phyloP scores from a whole-genome alignment of 2,888 invertebrate species.

The Cephalotes varians region DNA sequence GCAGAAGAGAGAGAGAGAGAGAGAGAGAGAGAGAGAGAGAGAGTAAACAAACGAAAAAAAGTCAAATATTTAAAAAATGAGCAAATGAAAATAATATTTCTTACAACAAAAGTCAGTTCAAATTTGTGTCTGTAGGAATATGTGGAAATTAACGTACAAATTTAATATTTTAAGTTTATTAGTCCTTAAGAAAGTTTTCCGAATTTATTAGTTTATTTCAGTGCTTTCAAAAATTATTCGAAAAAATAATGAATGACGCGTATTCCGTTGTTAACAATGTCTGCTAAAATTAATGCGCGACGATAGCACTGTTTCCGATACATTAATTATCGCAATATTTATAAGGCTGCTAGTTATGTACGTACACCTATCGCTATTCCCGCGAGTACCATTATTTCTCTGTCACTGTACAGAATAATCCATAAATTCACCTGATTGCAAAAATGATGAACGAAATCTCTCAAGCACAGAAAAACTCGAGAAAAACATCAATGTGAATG shows the following conservation, averaged over 20 bases:
- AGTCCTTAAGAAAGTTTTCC: neutral
- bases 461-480: neutral
- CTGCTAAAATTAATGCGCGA: constrained; percentile 23
- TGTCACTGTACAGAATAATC: constrained; percentile 30
- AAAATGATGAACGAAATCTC: constrained; percentile 49
- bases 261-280: neutral
- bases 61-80: neutral
- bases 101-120: neutral
- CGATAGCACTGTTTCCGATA: constrained; percentile 23
- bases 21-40: neutral
- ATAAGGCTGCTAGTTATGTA: constrained; percentile 33
- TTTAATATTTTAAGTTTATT: neutral
- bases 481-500: constrained; percentile 1
- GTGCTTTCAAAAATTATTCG: neutral
- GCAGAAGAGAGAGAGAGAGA: neutral
- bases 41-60: neutral
- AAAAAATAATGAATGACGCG: neutral
- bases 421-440: constrained; percentile 43
- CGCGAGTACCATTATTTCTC: constrained; percentile 36
- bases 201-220: neutral
- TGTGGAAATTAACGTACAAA: neutral
- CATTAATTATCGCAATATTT: constrained; percentile 51
- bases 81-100: neutral
- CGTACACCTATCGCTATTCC: constrained; percentile 46
- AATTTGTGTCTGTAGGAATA: neutral